Evolutionary conservation across 2,797 vertebrate genomes (phyloP).

Genomic region (Falco cherrug): DNA sequence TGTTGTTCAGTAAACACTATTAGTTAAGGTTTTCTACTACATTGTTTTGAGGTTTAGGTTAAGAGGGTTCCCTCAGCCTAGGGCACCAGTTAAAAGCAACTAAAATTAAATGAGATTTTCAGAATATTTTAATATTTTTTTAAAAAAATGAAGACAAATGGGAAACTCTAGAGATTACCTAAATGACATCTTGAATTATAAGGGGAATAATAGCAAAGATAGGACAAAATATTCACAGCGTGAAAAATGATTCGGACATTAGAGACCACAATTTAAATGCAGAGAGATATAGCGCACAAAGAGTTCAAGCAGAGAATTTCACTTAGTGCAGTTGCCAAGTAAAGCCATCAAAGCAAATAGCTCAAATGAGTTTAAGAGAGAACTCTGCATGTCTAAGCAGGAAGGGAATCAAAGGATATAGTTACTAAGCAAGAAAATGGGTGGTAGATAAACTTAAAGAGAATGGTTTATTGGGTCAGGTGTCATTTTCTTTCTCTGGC

Average conservation of each 20-base stretch:
- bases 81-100: not conserved
- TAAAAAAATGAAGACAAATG: not conserved
- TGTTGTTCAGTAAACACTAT: not conserved
- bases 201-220: not conserved
- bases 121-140: not conserved
- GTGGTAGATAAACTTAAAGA: slow-evolving; percentile 29
- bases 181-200: not conserved
- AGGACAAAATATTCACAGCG: not conserved
- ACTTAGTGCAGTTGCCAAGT: slow-evolving; percentile 35
- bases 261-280: slow-evolving; percentile 27
- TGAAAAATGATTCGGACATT: not conserved
- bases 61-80: not conserved
- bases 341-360: slow-evolving; percentile 50
- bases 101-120: not conserved
- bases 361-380: slow-evolving; percentile 11
- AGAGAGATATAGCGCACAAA: not conserved
- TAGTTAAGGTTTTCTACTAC: not conserved
- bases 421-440: slow-evolving; percentile 50
- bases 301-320: slow-evolving; percentile 44
- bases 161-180: not conserved
- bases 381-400: not conserved
- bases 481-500: slow-evolving; percentile 6
- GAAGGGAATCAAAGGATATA: slow-evolving; percentile 29
- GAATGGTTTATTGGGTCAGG: slow-evolving; percentile 33
- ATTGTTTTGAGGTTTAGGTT: not conserved